A percentile compares a stretch with the other conserved stretches of the same genome.
Evolutionary conservation across 2,113 vertebrate species (phyloP).

Genomic region (Prietella phreatophila): DNA sequence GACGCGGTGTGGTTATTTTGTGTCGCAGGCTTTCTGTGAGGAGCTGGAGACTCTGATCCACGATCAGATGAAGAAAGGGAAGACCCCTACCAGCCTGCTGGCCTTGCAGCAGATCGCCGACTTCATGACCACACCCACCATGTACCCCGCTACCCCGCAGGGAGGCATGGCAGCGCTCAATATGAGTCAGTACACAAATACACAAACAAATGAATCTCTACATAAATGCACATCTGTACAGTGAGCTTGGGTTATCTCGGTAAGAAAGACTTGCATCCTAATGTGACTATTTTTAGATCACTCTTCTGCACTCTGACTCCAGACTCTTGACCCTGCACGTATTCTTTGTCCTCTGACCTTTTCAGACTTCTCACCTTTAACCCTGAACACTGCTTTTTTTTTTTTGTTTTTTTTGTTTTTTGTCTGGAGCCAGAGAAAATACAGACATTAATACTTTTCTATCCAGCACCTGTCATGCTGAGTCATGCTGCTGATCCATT

Average conservation of each 20-base stretch:
- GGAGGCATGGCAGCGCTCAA: constrained; percentile 96
- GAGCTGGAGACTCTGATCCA: constrained; percentile 98
- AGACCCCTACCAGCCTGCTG: constrained; percentile 91
- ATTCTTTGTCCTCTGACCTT: neutral
- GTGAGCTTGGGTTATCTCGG: neutral
- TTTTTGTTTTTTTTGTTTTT: too few species aligned
- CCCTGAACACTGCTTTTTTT: neutral
- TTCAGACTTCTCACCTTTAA: neutral
- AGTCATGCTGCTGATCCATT: neutral
- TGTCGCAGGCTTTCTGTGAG: constrained; percentile 89
- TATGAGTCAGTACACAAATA: constrained; percentile 81
- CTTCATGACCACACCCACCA: constrained; percentile 94
- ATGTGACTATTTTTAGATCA: neutral
- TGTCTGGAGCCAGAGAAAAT: neutral
- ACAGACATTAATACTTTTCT: neutral
- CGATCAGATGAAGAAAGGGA: constrained; percentile 96
- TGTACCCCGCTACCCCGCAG: constrained; percentile 92
- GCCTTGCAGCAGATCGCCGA: constrained; percentile 98
- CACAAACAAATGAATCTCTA: neutral
- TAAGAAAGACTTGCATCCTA: neutral
- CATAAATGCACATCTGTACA: neutral
- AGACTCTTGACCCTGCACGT: neutral
- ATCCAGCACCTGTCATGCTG: neutral
- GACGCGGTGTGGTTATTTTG: neutral
- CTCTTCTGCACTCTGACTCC: neutral